phyloP scores from a whole-genome alignment of 2,113 vertebrate genomes.

The Phaethon lepturus region DNA sequence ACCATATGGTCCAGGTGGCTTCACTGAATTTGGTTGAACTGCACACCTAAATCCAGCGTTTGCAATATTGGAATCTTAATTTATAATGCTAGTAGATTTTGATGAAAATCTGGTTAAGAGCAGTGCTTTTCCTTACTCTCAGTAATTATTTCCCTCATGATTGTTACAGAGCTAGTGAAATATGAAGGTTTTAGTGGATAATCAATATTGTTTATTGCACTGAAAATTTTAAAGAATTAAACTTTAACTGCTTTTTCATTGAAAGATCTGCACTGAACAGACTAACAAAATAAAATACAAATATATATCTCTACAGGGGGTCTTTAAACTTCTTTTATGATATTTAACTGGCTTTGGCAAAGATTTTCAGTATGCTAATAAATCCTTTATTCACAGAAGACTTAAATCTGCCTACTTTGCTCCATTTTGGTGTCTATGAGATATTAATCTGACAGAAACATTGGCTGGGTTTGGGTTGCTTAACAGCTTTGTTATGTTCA shows the following conservation, averaged over 20 bases:
- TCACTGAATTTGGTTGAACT: neutral
- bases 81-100: constrained; percentile 1
- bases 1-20: constrained; percentile 37
- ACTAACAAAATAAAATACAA: constrained; percentile 72
- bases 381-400: constrained; percentile 69
- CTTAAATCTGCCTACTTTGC: constrained; percentile 69
- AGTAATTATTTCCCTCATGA: constrained; percentile 59
- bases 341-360: constrained; percentile 69
- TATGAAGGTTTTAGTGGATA: constrained; percentile 65
- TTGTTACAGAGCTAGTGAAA: constrained; percentile 59
- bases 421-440: constrained; percentile 64
- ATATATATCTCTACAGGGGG: constrained; percentile 52
- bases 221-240: constrained; percentile 72
- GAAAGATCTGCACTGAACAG: constrained; percentile 41
- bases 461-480: constrained; percentile 44
- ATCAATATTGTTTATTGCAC: constrained; percentile 69
- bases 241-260: constrained; percentile 62
- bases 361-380: constrained; percentile 66
- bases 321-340: constrained; percentile 61
- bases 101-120: constrained; percentile 43
- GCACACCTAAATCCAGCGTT: constrained; percentile 22
- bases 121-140: neutral
- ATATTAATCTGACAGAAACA: constrained; percentile 67
- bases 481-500: constrained; percentile 68
- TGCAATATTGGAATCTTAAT: constrained; percentile 29